Evolutionary conservation across 1,140 invertebrate species (phyloP).

Genomic region (Andrena cerasifolii): DNA sequence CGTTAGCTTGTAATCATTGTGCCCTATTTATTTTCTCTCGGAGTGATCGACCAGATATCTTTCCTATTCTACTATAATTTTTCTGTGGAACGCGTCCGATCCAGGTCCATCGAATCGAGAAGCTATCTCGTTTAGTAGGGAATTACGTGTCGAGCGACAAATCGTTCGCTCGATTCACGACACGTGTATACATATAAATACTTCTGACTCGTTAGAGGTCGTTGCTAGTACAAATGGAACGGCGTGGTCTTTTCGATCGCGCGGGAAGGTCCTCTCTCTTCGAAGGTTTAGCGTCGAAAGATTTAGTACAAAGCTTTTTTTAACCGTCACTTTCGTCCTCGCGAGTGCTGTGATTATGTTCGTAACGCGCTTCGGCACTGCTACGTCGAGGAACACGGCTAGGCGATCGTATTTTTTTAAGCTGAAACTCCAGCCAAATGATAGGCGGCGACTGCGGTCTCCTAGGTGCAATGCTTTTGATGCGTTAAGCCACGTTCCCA

Average conservation of each 20-base stretch:
- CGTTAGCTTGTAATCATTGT: not conserved
- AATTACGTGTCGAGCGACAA: not conserved
- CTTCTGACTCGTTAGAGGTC: slow-evolving; percentile 27
- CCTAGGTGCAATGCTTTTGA: not conserved
- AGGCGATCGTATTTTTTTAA: not conserved
- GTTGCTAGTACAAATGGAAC: slow-evolving; percentile 45
- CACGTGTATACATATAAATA: slow-evolving; percentile 9
- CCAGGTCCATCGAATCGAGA: not conserved
- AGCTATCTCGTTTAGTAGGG: not conserved
- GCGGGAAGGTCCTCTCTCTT: not conserved
- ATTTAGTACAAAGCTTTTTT: slow-evolving; percentile 51
- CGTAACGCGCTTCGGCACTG: slow-evolving; percentile 31
- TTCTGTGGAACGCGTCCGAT: not conserved
- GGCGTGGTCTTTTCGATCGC: slow-evolving; percentile 18
- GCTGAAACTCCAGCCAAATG: not conserved
- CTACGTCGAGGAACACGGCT: slow-evolving; percentile 30
- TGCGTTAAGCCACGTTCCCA: not conserved
- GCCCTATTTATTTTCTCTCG: slow-evolving; percentile 15
- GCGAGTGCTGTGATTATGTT: slow-evolving; percentile 45
- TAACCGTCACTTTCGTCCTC: slow-evolving; percentile 41
- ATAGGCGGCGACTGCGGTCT: not conserved
- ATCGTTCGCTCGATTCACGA: slow-evolving; percentile 16
- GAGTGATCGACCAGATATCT: not conserved
- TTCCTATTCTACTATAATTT: not conserved
- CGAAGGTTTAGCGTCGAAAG: slow-evolving; percentile 25